Evolutionary conservation across 2,113 vertebrate species (phyloP).

Genomic region (Rhabdornis inornatus): DNA sequence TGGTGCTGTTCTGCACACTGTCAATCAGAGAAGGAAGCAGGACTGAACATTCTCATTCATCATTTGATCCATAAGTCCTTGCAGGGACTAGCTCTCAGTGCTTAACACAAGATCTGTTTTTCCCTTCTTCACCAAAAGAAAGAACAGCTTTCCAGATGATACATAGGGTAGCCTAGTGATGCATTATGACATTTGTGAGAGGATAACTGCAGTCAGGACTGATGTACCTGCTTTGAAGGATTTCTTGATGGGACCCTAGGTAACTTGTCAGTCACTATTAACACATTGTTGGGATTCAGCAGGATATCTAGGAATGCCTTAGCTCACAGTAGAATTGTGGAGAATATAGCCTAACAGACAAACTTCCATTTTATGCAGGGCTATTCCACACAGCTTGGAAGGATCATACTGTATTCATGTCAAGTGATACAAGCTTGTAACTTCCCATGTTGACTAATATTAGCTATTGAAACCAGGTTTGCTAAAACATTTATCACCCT

Average conservation of each 20-base stretch:
- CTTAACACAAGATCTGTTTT: background rate
- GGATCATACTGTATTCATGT: background rate
- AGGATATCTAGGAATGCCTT: background rate
- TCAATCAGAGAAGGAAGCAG: background rate
- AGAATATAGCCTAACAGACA: background rate
- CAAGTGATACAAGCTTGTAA: background rate
- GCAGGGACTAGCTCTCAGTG: background rate
- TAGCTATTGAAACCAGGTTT: background rate
- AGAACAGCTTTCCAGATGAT: background rate
- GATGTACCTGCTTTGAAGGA: background rate
- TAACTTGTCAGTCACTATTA: background rate
- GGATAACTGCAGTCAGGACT: background rate
- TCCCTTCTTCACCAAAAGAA: background rate
- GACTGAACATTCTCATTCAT: background rate
- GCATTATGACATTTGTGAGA: accelerated
- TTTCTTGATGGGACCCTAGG: background rate
- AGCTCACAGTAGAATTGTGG: background rate
- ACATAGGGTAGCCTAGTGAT: background rate
- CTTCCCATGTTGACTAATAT: background rate
- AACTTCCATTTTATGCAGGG: background rate
- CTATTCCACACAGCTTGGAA: background rate
- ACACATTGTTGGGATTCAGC: background rate
- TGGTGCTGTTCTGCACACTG: background rate
- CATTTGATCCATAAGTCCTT: background rate
- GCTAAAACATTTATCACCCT: background rate